Base-by-base conservation (phyloP, 1,140 invertebrate genomes). In the Chelonus insularis region DNA sequence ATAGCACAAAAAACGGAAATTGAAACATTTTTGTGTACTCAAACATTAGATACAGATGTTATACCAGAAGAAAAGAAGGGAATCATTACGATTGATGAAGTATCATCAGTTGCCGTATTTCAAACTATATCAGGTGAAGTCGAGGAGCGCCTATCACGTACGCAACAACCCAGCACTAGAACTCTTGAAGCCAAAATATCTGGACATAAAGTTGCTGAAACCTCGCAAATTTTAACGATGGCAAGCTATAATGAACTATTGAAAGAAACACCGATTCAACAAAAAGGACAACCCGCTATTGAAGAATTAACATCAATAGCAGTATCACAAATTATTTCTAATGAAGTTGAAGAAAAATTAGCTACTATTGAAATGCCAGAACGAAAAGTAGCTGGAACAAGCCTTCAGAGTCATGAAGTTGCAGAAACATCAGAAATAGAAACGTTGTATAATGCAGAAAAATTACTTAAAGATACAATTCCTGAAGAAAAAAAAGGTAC, bases 201-300 rank as follows among this genome's bases (percentile, higher is more conserved):
- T 4, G 73, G 75, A 9, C 65, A 66, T 60, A 77, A 81, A 60
- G 63, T 72, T 45, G 73, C 75, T 1, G 70, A 81, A 67, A 71
- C 71, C 0, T 68, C 64, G 11, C 68, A 79, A 65, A 60, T 78
- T 1, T 60, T 71, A 25, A 62, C 74, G 4, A 62, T 75, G 18
- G 70, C 63, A 23, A 69, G 55, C 52, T 57, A 72, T 14, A 50
- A 67, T 70, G n/a, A 62, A 60, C n/a, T n/a, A n/a, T n/a, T n/a
- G n/a, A n/a, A n/a, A n/a, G n/a, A n/a, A n/a, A n/a, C n/a, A n/a
- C n/a, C n/a, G n/a, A n/a, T n/a, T n/a, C n/a, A n/a, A n/a, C n/a
- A n/a, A n/a, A n/a, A n/a, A 60, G 68, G 65, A 6, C 65, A 62
- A 55, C 59, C 66, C 23, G 39, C 64, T 32, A 9, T 72, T 18